Evolutionary conservation across 2,113 vertebrate genomes (phyloP), one percentile per base, ranked within the genome.

Genomic region (Ornithorhynchus anatinus): DNA sequence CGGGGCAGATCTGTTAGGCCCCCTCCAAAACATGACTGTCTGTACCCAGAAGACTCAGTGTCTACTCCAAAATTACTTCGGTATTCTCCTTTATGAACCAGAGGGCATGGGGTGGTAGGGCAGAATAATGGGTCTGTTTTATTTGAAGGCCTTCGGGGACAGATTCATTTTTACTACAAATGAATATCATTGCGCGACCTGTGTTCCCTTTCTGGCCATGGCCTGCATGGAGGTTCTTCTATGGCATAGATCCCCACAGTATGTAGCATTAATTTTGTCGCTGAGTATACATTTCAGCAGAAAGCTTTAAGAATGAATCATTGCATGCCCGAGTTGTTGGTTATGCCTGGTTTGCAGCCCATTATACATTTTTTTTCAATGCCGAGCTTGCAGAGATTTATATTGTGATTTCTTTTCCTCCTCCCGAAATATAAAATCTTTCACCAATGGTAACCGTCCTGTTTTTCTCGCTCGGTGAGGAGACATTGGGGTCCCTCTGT

Each of bases 371-470:
- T 38, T 7, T 43, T 36, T 19, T 56, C 32, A 6, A 22, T 43
- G 32, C 59, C 3, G 7, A 25, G 6, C 68, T 59, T 45, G 56
- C 37, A 50, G 72, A 69, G 48, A 33, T 67, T 80, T 70, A 6
- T 19, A 20, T 44, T 4, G 52, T 33, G 17, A 43, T 27, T 84
- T 48, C 8, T 58, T 9, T 1, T 45, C 38, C 32, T 76, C 31
- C 51, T 54, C 69, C 44, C 74, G 80, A 82, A 73, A 44, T 35
- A 39, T 9, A 60, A 80, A 81, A 58, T 31, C 44, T 78, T 52
- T 72, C 59, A 31, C 32, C 47, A 6, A 25, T 3, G 10, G 58
- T 54, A 56, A 5, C 33, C 31, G 1, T 12, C 17, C 36, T 9
- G 0, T 44, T 63, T 16, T 51, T 51, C 40, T 43, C 61, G 22